Evolutionary conservation across 1,140 invertebrate species (phyloP).

Genomic region (Ridgeia piscesae): DNA sequence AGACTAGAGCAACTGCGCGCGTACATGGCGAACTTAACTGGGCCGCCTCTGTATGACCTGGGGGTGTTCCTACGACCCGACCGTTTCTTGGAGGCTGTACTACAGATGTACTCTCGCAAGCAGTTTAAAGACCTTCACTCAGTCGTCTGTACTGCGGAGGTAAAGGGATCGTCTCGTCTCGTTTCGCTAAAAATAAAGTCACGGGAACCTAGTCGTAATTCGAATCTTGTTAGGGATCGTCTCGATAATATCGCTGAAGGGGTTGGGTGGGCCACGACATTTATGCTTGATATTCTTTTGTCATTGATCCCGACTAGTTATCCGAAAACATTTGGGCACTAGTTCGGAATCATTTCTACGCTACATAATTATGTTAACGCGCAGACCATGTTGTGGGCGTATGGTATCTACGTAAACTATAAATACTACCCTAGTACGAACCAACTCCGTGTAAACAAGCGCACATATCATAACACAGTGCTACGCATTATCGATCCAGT

Average conservation of each 20-base stretch:
- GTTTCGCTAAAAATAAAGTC: slow-evolving; percentile 30
- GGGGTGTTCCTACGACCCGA: slow-evolving; percentile 49
- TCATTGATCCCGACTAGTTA: no score
- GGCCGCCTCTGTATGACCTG: slow-evolving; percentile 38
- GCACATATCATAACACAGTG: no score
- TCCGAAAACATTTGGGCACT: not conserved
- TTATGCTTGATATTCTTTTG: no score
- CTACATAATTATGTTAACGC: not conserved
- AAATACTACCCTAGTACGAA: no score
- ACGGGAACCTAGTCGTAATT: not conserved
- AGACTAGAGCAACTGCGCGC: not conserved
- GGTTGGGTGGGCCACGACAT: no score
- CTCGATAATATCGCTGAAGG: not conserved
- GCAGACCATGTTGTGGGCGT: not conserved
- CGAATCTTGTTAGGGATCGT: not conserved
- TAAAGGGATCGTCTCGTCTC: slow-evolving; percentile 17
- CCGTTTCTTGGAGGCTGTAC: slow-evolving; percentile 45
- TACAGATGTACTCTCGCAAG: slow-evolving; percentile 46
- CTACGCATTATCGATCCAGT: no score
- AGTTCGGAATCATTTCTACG: not conserved
- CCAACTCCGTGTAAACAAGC: no score
- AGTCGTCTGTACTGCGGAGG: slow-evolving; percentile 42
- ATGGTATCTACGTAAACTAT: not conserved
- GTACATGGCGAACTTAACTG: not conserved
- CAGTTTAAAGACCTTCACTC: slow-evolving; percentile 47